Base-by-base conservation (phyloP, 2,888 invertebrate genomes). In the Acanthosoma haemorrhoidale region DNA sequence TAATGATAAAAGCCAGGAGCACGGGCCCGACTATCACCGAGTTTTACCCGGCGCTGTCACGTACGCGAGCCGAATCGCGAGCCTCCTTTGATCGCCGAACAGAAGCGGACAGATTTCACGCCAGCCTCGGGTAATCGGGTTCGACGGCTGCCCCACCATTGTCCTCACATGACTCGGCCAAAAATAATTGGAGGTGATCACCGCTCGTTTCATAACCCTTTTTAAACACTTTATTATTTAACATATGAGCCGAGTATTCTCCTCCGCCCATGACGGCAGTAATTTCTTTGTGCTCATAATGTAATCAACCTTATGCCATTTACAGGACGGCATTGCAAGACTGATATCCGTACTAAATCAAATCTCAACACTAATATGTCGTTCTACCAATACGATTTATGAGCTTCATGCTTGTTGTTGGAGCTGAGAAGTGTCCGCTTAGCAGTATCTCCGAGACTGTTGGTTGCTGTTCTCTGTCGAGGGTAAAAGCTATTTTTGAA, bases 101-200 rank as follows among this genome's bases (percentile, higher is more conserved):
- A 38, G 34, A 38, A 61, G 38, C n/a, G 34, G 32, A 21, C 25
- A 51, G 61, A 61, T 61, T 61, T 61, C 36, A 34, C 61, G 61
- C 34, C 4, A 2, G 13, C 38, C 16, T 1, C n/a, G 61, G 21
- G 21, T 25, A 51, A 51, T 51, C 51, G 51, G 25, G 51, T 51
- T 25, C 25, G 51, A n/a, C 25, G 51, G 25, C 51, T 25, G 25
- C 5, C 25, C n/a, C 2, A 4, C 61, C 61, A 36, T 61, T 61
- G 61, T 61, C 13, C 3, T 2, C 5, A 1, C 13, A 11, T 61
- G 61, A 61, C 34, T 61, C 61, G 34, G 34, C 36, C 61, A 18
- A 36, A 61, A 61, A 61, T 61, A 61, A 61, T 61, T 61, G 61
- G 61, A 36, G 61, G 38, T 61, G 21, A 61, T 61, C 61, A 61